Evolutionary conservation across 2,888 invertebrate species (phyloP).

Genomic region (Gymnosoma rotundatum): DNA sequence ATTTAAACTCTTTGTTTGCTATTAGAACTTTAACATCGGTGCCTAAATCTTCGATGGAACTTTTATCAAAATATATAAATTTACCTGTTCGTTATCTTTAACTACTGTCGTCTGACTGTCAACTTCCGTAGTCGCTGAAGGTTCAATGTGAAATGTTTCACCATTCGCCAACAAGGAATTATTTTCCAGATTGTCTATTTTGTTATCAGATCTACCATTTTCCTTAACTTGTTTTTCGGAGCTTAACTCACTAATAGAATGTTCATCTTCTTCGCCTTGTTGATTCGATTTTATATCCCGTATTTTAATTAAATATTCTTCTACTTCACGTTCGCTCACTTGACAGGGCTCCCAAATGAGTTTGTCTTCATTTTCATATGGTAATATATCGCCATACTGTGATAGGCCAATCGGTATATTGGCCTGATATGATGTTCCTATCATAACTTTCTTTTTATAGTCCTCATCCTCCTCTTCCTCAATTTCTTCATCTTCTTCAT

Average conservation of each 20-base stretch:
- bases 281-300: slow-evolving; percentile 75
- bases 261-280: slow-evolving; percentile 46
- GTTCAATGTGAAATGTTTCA: slow-evolving; percentile 14
- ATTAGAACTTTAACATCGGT: too few relatives aligned
- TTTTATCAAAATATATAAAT: neutral
- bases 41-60: neutral
- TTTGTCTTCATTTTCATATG: slow-evolving; percentile 97
- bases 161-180: slow-evolving; percentile 56
- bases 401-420: slow-evolving; percentile 95
- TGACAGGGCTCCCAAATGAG: slow-evolving; percentile 95
- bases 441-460: slow-evolving; percentile 90
- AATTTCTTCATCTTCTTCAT: slow-evolving; percentile 67
- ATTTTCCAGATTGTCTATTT: slow-evolving; percentile 53
- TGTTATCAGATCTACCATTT: slow-evolving; percentile 44
- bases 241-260: slow-evolving; percentile 5
- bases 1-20: too few relatives aligned
- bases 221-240: slow-evolving; percentile 14
- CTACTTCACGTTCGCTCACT: slow-evolving; percentile 88
- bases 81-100: slow-evolving; percentile 89
- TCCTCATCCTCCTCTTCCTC: slow-evolving; percentile 77
- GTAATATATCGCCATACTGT: slow-evolving; percentile 95
- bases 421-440: slow-evolving; percentile 96
- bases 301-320: slow-evolving; percentile 88
- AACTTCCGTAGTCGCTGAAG: slow-evolving; percentile 6
- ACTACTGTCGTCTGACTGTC: slow-evolving; percentile 71